Conservation (phyloP, 2,797 vertebrate species). For the Rhinophrynus dorsalis region DNA sequence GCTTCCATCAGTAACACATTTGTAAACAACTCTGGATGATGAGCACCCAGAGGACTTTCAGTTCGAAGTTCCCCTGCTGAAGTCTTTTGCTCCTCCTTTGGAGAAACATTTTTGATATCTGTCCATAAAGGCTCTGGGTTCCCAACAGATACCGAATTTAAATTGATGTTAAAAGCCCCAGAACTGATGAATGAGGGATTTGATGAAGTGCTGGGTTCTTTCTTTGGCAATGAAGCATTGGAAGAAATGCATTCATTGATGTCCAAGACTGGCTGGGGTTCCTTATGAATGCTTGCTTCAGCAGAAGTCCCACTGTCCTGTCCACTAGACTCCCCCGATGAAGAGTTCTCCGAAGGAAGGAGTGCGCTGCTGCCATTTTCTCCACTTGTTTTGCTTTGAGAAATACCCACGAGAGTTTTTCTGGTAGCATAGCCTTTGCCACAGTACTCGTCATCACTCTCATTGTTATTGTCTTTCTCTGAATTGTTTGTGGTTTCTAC, state of each 20-base stretch:
- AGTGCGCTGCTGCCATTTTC: neutral
- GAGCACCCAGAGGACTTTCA: neutral
- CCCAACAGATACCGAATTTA: conserved; percentile 61
- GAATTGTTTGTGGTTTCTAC: neutral
- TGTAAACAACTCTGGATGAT: neutral
- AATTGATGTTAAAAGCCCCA: conserved; percentile 58
- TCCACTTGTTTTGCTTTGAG: neutral
- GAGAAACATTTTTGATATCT: neutral
- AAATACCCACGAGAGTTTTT: neutral
- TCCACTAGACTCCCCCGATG: neutral
- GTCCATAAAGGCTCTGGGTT: neutral
- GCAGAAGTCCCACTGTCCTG: neutral
- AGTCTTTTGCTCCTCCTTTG: neutral
- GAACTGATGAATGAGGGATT: neutral
- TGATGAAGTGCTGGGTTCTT: neutral
- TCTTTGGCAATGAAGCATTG: no score
- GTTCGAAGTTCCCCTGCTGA: neutral
- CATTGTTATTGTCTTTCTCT: neutral
- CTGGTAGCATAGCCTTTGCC: neutral
- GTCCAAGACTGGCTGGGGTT: fast-evolving
- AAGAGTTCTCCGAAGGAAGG: neutral
- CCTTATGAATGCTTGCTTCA: neutral
- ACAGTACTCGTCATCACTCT: neutral
- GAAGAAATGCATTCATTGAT: neutral
- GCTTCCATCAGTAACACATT: neutral